Base-by-base conservation (phyloP, 2,797 vertebrate species). In the Xyrichtys novacula region DNA sequence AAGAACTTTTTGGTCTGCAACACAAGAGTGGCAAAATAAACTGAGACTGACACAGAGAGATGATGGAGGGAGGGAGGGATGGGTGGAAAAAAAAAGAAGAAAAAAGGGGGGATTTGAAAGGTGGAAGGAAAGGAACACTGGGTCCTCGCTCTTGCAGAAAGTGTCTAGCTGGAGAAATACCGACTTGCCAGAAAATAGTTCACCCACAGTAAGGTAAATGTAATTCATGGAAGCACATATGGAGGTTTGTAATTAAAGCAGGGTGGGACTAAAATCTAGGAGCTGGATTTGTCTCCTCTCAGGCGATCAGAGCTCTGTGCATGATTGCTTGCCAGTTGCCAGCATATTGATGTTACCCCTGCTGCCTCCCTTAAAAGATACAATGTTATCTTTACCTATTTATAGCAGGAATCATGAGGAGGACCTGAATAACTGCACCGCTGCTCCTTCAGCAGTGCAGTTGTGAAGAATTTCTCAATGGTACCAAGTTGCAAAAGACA, bases 251-350 rank as follows among this genome's bases (percentile, higher is more conserved):
- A 88, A 88, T 86, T 77, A 86, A 74, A 52, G 68, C 31, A 64
- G 44, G 65, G 20, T 61, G 61, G 56, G 69, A 70, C 43, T 23
- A 42, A 74, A 28, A 71, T 78, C 52, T 71, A 31, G 22, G 60
- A 77, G 74, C 47, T 66, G 54, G 46, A 47, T 73, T 65, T 64
- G 68, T 84, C 55, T 77, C 65, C 80, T 77, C 81, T 71, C 65
- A 70, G 80, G 73, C 78, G 81, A 75, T 83, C 75, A 55, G 60
- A 71, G 65, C 28, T 76, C 40, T 66, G 78, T 84, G 75, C 71
- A 85, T 83, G 88, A 85, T 74, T 88, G 86, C 74, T 81, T 85
- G 84, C 85, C 89, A 87, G 92, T 87, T 92, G 53, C 59, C 75
- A 84, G 66, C 64, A 34, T 86, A 85, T 72, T 86, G 70, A 74